Percentiles rank a stretch among this genome's conserved stretches.
These are phyloP conservation scores for Tachuris rubrigastra DNA, from an alignment of 2,113 vertebrate genomes.

Conservation along the genomic window DNA sequence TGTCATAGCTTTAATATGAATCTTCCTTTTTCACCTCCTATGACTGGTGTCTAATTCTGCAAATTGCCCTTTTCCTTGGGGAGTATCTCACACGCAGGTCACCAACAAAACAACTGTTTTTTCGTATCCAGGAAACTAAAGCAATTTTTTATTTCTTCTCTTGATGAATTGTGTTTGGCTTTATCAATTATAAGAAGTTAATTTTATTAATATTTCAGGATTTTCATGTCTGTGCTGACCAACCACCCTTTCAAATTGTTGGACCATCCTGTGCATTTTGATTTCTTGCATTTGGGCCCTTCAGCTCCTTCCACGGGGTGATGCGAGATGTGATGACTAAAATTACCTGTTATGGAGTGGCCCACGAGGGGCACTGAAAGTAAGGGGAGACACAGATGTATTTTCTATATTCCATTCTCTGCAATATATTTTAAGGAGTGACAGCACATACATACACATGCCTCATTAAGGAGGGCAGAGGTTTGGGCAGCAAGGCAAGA, in stretches of 20 bases:
- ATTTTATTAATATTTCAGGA: not conserved
- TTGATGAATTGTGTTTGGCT: not conserved
- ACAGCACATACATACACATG: not conserved
- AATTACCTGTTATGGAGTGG: not conserved
- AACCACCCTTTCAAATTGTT: not conserved
- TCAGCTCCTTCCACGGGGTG: not conserved
- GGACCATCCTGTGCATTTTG: not conserved
- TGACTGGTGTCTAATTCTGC: not conserved
- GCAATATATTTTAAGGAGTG: not conserved
- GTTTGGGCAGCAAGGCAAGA: not conserved
- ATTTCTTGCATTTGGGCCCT: not conserved
- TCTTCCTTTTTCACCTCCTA: not conserved
- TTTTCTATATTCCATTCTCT: not conserved
- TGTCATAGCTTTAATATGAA: not conserved
- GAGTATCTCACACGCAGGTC: not conserved
- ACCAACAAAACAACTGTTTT: not conserved
- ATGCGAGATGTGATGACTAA: fast-evolving
- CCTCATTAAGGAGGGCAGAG: not conserved
- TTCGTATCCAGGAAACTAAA: not conserved
- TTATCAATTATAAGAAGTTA: not conserved
- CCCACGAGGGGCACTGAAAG: not conserved
- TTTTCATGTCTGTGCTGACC: not conserved
- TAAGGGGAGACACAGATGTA: not conserved
- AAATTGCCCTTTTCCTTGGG: not conserved
- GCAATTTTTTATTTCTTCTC: not conserved